These are phyloP conservation scores for Sula dactylatra DNA, from an alignment of 2,113 vertebrate species.

Conservation along the genomic window DNA sequence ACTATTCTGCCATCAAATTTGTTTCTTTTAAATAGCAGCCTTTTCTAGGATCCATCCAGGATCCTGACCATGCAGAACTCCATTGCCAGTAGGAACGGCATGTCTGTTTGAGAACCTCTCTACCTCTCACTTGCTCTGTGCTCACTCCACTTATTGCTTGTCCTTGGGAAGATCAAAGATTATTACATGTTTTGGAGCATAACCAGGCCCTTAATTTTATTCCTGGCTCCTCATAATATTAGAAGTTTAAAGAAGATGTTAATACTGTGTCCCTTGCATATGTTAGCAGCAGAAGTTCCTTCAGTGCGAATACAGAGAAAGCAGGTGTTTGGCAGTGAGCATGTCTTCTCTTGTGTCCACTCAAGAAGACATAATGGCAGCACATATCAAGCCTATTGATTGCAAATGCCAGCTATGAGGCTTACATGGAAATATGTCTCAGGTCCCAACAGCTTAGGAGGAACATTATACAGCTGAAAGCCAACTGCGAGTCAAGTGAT, in stretches of 20 bases:
- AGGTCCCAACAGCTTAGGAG: background rate
- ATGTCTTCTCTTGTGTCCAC: constrained; percentile 3
- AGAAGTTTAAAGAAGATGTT: background rate
- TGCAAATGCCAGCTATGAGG: background rate
- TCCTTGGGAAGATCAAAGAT: background rate
- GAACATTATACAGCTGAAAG: background rate
- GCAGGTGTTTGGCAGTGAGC: constrained; percentile 38
- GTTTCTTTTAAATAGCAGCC: background rate
- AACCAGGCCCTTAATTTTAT: background rate
- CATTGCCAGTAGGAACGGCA: background rate
- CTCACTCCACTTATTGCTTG: background rate
- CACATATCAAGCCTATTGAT: background rate
- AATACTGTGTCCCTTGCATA: background rate
- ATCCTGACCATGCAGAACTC: background rate
- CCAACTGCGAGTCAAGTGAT: background rate
- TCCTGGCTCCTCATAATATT: background rate
- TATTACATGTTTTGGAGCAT: background rate
- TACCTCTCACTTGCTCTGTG: background rate
- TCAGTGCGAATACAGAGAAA: background rate
- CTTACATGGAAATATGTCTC: background rate
- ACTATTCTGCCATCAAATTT: background rate
- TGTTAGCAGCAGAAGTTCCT: background rate
- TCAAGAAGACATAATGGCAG: constrained; percentile 22
- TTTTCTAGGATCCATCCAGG: background rate
- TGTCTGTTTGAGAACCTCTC: background rate